Evolutionary conservation across 2,888 invertebrate genomes (phyloP).

Genomic region (Hesperia comma): DNA sequence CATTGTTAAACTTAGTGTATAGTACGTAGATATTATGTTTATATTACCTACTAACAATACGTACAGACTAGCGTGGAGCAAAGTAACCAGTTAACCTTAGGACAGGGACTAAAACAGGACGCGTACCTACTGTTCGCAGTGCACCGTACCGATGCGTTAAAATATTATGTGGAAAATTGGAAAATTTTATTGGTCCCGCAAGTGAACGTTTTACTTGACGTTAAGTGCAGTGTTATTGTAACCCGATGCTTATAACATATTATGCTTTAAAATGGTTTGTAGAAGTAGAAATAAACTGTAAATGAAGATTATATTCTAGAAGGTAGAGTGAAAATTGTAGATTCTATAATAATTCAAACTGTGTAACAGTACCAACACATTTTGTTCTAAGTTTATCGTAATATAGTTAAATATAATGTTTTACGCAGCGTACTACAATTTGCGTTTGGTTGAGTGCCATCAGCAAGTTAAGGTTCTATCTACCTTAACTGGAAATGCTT

Average conservation of each 20-base stretch:
- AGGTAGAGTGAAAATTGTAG: neutral
- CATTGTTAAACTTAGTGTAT: neutral
- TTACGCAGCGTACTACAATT: constrained; percentile 3
- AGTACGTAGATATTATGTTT: constrained; percentile 1
- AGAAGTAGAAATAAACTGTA: constrained; percentile 2
- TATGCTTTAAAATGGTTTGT: neutral
- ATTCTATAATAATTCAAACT: neutral
- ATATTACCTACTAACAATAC: neutral
- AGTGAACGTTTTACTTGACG: constrained; percentile 15
- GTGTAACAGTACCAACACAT: constrained; percentile 11
- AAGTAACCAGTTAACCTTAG: too few relatives aligned
- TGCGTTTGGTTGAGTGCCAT: constrained; percentile 7
- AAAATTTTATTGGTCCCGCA: constrained; percentile 25
- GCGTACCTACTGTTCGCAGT: neutral
- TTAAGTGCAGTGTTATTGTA: constrained; percentile 16
- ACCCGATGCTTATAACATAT: neutral
- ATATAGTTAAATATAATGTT: neutral
- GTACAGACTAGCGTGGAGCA: neutral
- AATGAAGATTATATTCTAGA: neutral
- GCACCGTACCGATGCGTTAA: neutral
- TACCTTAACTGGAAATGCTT: constrained; percentile 36
- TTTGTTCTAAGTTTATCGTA: constrained; percentile 1
- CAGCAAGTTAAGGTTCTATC: constrained; percentile 9
- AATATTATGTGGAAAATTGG: constrained; percentile 4
- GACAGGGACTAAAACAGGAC: too few relatives aligned